Base-by-base conservation (phyloP, 2,797 vertebrate species). In the Odontamblyopus rebecca region DNA sequence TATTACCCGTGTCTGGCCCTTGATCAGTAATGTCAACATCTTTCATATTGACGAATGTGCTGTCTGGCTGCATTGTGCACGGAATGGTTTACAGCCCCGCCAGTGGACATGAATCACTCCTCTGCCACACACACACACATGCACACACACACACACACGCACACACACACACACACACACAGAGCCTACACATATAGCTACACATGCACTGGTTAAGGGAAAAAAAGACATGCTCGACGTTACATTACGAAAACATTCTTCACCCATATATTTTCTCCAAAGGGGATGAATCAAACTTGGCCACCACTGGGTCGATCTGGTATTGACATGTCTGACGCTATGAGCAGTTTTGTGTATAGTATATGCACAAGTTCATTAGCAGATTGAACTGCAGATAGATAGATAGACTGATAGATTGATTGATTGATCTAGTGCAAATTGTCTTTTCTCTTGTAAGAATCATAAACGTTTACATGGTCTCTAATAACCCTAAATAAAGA, bases 21-120 rank as follows among this genome's bases (percentile, higher is more conserved):
- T 97, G 97, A 99, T 99, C 97, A 97, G 96, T 96, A 95, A 91
- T 92, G 96, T 98, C 97, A 98, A 91, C 96, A 98, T 96, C 95
- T 95, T 97, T 99, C 97, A 99, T 97, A 95, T 95, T 98, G 97
- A 99, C 96, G 95, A 98, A 99, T 98, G 98, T 96, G 96, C 97
- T 98, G 97, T 98, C 97, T 93, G 89, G 94, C 96, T 86, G 88
- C 95, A 99, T 99, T 98, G 93, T 98, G 95, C 94, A 95, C 93
- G 94, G 95, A 98, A 98, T 98, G 96, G 96, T 98, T 99, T 98
- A 98, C 96, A 95, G 95, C 95, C 95, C 29, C 91, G 86, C 94
- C 95, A 96, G 94, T 97, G 96, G 97, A 98, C 97, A 98, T 98
- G 97, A 98, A 97, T 98, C 97, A 98, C 96, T 95, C 95, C 93